phyloP scores from a whole-genome alignment of 1,140 invertebrate genomes.

The Chironomus striatipennis region DNA sequence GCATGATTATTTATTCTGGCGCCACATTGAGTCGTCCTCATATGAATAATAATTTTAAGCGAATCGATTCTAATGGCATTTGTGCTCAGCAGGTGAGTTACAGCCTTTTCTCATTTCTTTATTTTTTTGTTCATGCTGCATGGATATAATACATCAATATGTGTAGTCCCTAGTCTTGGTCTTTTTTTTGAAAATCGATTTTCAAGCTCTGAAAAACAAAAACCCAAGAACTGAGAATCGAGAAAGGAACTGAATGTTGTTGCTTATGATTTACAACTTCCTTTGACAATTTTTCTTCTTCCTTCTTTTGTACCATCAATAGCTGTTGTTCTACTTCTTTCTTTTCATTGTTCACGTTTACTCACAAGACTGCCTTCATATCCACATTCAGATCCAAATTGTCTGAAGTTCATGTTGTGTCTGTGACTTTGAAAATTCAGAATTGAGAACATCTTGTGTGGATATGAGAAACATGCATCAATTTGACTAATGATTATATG shows the following conservation, averaged over 20 bases:
- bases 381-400: too few relatives aligned
- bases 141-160: too few relatives aligned
- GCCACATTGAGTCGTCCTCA: constrained; percentile 25
- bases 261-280: neutral
- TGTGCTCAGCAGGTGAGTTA: constrained; percentile 17
- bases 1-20: constrained; percentile 24
- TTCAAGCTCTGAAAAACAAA: too few relatives aligned
- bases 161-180: too few relatives aligned
- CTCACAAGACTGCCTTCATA: too few relatives aligned
- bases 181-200: too few relatives aligned
- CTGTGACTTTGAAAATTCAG: neutral
- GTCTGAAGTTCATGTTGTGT: neutral
- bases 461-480: neutral
- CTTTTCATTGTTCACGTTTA: too few relatives aligned
- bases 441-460: neutral
- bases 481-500: neutral
- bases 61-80: constrained; percentile 22
- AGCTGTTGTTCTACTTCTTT: too few relatives aligned
- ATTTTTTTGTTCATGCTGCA: neutral
- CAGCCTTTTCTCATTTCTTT: neutral
- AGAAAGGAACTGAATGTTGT: too few relatives aligned
- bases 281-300: neutral
- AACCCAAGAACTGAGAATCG: too few relatives aligned
- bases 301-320: too few relatives aligned
- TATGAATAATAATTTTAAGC: constrained; percentile 23